Evolutionary conservation across 2,113 vertebrate species (phyloP).

Genomic region (Thermophis baileyi): DNA sequence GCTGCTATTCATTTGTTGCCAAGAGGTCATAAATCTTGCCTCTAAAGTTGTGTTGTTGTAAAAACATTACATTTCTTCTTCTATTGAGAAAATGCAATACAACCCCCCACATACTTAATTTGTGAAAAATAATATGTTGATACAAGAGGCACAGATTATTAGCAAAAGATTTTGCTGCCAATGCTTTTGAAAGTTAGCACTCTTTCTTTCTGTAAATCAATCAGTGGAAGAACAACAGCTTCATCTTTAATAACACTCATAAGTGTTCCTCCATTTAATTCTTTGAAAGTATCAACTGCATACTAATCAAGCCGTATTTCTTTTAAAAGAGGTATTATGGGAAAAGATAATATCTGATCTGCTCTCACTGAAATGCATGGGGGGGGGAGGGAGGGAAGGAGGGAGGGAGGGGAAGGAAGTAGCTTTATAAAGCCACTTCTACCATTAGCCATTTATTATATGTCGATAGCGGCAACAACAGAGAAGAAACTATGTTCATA

Average conservation of each 20-base stretch:
- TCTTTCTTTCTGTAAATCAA: background rate
- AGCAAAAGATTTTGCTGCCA: background rate
- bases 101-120: background rate
- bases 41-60: background rate
- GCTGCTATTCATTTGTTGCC: background rate
- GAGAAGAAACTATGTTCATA: background rate
- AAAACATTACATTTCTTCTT: background rate
- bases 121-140: background rate
- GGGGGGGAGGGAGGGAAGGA: background rate
- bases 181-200: background rate
- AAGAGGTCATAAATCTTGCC: background rate
- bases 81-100: background rate
- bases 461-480: background rate
- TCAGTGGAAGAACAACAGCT: background rate
- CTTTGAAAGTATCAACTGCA: background rate
- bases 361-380: background rate
- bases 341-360: background rate
- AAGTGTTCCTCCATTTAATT: background rate
- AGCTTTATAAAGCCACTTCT: background rate
- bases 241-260: background rate
- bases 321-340: background rate
- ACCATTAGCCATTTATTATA: background rate
- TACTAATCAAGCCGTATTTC: background rate
- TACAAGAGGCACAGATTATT: background rate
- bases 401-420: background rate